A percentile compares a stretch with the other conserved stretches of the same genome.
These are phyloP conservation scores for Papilio helenus DNA, from an alignment of 1,140 invertebrate species.

Conservation along the genomic window DNA sequence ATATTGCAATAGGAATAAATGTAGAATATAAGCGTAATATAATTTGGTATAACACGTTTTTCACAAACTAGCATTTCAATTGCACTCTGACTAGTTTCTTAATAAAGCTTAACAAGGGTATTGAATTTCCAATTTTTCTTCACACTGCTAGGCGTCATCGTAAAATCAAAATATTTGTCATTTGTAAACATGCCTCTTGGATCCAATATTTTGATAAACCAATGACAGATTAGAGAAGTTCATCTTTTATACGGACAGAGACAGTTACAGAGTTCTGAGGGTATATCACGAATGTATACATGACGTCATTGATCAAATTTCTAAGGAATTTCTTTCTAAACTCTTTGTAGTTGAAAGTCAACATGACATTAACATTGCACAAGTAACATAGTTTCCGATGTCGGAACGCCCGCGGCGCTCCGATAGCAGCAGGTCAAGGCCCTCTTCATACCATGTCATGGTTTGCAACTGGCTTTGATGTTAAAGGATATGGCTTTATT, in stretches of 20 bases:
- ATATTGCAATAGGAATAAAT: no score
- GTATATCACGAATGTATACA: no score
- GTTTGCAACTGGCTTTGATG: constrained; percentile 1
- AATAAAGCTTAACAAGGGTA: background rate
- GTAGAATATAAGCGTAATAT: background rate
- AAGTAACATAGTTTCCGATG: constrained; percentile 20
- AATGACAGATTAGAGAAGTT: background rate
- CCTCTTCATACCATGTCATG: constrained; percentile 10
- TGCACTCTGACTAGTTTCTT: background rate
- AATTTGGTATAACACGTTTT: background rate
- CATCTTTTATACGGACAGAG: no score
- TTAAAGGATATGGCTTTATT: background rate
- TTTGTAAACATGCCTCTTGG: background rate
- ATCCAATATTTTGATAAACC: background rate
- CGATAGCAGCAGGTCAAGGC: constrained; percentile 9
- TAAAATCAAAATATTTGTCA: background rate
- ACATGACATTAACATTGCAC: constrained; percentile 15
- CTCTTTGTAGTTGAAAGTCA: background rate
- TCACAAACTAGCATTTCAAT: background rate
- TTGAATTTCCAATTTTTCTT: background rate
- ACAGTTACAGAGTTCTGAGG: background rate
- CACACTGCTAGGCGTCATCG: background rate
- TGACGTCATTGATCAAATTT: no score
- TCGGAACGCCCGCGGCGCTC: constrained; percentile 11
- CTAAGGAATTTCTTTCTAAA: no score